These are phyloP conservation scores for Solenopsis fugax DNA, from an alignment of 1,140 invertebrate species.

Conservation along the genomic window DNA sequence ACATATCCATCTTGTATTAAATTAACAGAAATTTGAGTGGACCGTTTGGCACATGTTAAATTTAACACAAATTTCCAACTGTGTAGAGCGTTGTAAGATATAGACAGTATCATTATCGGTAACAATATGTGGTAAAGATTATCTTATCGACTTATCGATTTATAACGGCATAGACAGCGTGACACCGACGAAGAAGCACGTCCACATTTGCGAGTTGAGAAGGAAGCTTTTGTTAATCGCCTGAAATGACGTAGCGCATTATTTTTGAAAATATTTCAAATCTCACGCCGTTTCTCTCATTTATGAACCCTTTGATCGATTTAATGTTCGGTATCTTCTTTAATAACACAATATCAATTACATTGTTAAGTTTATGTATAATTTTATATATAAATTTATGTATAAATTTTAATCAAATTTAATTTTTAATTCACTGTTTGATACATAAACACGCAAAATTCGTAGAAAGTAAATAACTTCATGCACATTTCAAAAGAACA, in stretches of 20 bases:
- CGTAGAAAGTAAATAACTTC: not conserved
- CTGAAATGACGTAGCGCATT: conserved; percentile 1
- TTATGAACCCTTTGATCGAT: not conserved
- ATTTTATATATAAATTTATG: too few relatives aligned
- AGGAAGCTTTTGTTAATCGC: conserved; percentile 63
- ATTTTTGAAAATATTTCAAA: conserved; percentile 1
- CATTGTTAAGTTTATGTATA: not conserved
- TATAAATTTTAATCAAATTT: too few relatives aligned
- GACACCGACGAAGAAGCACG: conserved; percentile 75
- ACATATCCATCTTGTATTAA: too few relatives aligned
- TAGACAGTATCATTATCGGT: conserved; percentile 64
- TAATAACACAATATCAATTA: not conserved
- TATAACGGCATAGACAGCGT: conserved; percentile 78
- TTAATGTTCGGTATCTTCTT: not conserved
- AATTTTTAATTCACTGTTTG: not conserved
- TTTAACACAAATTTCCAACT: too few relatives aligned
- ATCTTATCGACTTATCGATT: conserved; percentile 77
- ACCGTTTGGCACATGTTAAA: too few relatives aligned
- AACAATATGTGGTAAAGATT: conserved; percentile 70
- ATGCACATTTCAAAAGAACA: not conserved
- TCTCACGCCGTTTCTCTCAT: not conserved
- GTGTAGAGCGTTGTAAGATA: conserved; percentile 29
- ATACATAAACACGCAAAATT: not conserved
- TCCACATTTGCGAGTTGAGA: conserved; percentile 52
- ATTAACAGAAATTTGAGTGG: too few relatives aligned